Conservation (phyloP, 2,113 vertebrate species). For the Anser brachyrhynchus region DNA sequence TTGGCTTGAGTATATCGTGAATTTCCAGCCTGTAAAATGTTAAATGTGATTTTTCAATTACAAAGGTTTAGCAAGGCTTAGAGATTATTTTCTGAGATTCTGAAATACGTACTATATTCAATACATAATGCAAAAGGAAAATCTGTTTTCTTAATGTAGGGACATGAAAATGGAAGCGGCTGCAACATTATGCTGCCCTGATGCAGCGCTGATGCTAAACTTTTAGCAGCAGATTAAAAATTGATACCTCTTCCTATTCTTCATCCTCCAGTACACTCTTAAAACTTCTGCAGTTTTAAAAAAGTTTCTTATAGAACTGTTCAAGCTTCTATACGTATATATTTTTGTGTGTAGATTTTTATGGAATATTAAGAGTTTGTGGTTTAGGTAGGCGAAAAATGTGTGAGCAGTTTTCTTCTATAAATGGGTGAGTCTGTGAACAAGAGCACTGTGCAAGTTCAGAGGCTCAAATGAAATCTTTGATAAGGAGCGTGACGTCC, state of each 20-base stretch:
- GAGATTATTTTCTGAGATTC: slow-evolving; percentile 39
- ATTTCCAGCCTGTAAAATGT: not conserved
- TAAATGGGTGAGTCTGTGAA: not conserved
- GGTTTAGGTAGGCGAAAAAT: not conserved
- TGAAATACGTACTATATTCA: slow-evolving; percentile 34
- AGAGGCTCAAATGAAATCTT: not conserved
- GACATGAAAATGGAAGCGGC: slow-evolving; percentile 40
- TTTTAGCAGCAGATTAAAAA: slow-evolving; percentile 67
- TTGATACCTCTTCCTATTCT: slow-evolving; percentile 36
- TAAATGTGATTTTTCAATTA: slow-evolving; percentile 35
- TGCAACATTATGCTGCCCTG: slow-evolving; percentile 15
- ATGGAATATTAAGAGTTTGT: not conserved
- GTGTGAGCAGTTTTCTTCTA: not conserved
- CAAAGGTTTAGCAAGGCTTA: slow-evolving; percentile 26
- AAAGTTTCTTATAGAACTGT: not conserved
- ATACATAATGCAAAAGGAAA: slow-evolving; percentile 58
- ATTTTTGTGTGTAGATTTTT: not conserved
- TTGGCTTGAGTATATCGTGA: not conserved
- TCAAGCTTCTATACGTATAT: not conserved
- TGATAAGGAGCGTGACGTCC: not conserved
- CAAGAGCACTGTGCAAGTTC: not conserved
- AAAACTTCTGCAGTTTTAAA: not conserved
- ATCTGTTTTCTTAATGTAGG: slow-evolving; percentile 57
- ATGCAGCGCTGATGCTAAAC: slow-evolving; percentile 30
- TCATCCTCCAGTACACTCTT: not conserved